Conservation (phyloP, 2,888 invertebrate genomes). For the Pseudeuparius sepicola region DNA sequence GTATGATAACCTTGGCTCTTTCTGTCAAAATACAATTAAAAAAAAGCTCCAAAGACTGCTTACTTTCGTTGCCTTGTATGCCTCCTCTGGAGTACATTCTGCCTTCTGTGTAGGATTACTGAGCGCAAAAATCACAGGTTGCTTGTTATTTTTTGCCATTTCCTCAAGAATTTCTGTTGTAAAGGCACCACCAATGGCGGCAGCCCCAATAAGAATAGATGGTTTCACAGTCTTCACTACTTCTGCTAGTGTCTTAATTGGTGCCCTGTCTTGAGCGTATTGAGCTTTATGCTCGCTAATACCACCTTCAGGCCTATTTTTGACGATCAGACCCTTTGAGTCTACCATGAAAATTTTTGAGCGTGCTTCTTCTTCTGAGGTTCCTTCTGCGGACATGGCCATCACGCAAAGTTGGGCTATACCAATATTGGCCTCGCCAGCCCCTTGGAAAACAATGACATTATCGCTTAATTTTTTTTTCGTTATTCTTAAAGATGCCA, state of each 20-base stretch:
- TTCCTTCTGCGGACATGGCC: slow-evolving; percentile 86
- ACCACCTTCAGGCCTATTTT: slow-evolving; percentile 74
- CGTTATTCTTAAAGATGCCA: slow-evolving; percentile 79
- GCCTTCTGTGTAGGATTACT: slow-evolving; percentile 98
- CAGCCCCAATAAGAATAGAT: slow-evolving; percentile 82
- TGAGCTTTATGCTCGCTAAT: slow-evolving; percentile 67
- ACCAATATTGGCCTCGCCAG: slow-evolving; percentile 80
- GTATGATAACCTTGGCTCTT: slow-evolving; percentile 1
- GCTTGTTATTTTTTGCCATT: slow-evolving; percentile 76
- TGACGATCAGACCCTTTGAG: slow-evolving; percentile 88
- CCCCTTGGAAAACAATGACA: slow-evolving; percentile 83
- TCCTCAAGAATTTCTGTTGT: slow-evolving; percentile 72
- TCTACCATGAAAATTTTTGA: slow-evolving; percentile 90
- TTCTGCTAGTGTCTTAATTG: slow-evolving; percentile 68
- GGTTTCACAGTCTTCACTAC: slow-evolving; percentile 77
- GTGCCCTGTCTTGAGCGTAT: slow-evolving; percentile 71
- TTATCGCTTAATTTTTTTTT: slow-evolving; percentile 74
- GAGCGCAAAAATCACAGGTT: slow-evolving; percentile 92
- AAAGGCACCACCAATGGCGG: slow-evolving; percentile 92
- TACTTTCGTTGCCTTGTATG: slow-evolving; percentile 79
- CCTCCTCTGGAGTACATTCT: slow-evolving; percentile 99
- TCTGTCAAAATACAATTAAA: not conserved
- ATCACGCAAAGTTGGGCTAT: slow-evolving; percentile 83
- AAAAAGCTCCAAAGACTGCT: slow-evolving; percentile 26
- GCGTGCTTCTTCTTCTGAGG: slow-evolving; percentile 60